phyloP scores from a whole-genome alignment of 35 echinoderm and acorn worm species.

The Strongylocentrotus purpuratus region DNA sequence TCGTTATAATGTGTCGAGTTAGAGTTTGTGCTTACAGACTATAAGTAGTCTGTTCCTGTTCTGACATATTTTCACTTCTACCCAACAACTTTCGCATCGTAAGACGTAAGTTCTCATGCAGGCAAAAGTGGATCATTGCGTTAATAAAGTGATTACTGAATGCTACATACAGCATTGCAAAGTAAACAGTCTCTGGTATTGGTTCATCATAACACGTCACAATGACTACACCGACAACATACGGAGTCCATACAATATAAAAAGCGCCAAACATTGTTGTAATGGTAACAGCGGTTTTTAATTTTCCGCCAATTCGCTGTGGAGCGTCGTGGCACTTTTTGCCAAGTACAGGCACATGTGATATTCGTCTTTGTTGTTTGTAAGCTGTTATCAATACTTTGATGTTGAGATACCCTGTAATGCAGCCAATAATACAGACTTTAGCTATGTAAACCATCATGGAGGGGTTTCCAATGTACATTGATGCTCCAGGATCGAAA shows the following conservation, averaged over 20 bases:
- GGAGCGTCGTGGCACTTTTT: not conserved
- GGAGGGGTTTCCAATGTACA: constrained; percentile 7
- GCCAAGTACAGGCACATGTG: not conserved
- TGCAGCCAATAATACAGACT: not conserved
- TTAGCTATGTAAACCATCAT: not conserved
- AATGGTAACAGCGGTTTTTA: not conserved
- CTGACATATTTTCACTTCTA: not conserved
- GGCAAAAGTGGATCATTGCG: not conserved
- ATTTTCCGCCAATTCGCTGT: not conserved
- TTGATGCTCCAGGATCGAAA: not conserved
- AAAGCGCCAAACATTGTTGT: not conserved
- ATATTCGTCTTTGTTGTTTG: not conserved
- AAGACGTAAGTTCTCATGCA: not conserved
- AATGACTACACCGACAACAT: not conserved
- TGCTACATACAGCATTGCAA: not conserved
- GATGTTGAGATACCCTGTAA: not conserved
- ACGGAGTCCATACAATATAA: constrained; percentile 13
- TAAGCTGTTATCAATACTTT: not conserved
- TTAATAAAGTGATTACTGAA: constrained; percentile 24
- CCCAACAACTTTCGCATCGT: not conserved
- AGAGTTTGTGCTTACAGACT: no score
- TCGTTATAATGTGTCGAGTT: no score
- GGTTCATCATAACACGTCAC: not conserved
- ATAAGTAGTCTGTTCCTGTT: no score
- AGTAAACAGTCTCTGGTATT: not conserved